Conservation (phyloP, 2,888 invertebrate species). For the Oasisia sp. region DNA sequence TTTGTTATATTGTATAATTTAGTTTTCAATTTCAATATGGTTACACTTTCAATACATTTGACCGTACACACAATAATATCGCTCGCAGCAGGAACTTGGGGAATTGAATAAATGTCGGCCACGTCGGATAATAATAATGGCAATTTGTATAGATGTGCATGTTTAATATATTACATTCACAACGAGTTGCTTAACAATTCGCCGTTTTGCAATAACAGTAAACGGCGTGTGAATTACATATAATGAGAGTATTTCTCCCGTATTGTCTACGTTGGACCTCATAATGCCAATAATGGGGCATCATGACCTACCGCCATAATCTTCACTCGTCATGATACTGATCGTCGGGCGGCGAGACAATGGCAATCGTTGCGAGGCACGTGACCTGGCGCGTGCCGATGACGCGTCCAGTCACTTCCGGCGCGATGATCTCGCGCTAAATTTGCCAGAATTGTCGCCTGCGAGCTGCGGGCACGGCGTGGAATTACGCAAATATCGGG, state of each 20-base stretch:
- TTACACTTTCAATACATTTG: background rate
- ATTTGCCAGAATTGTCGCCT: background rate
- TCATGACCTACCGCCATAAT: background rate
- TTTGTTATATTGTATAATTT: background rate
- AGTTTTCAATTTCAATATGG: background rate
- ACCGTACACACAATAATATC: background rate
- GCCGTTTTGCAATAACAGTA: background rate
- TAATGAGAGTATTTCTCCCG: background rate
- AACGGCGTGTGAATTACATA: background rate
- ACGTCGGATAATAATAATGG: too few relatives aligned
- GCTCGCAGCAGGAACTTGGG: background rate
- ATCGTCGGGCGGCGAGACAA: background rate
- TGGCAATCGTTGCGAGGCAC: background rate
- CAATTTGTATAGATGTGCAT: too few relatives aligned
- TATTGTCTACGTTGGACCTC: background rate
- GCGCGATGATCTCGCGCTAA: background rate
- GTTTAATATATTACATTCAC: background rate
- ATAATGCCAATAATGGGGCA: background rate
- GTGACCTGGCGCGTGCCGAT: background rate
- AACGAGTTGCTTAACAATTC: background rate
- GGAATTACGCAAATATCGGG: slow-evolving; percentile 2
- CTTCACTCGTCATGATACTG: background rate
- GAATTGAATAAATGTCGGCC: background rate
- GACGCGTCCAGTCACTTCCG: background rate
- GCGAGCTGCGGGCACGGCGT: background rate